Base-by-base conservation (phyloP, 2,113 vertebrate species). In the Mirounga angustirostris region DNA sequence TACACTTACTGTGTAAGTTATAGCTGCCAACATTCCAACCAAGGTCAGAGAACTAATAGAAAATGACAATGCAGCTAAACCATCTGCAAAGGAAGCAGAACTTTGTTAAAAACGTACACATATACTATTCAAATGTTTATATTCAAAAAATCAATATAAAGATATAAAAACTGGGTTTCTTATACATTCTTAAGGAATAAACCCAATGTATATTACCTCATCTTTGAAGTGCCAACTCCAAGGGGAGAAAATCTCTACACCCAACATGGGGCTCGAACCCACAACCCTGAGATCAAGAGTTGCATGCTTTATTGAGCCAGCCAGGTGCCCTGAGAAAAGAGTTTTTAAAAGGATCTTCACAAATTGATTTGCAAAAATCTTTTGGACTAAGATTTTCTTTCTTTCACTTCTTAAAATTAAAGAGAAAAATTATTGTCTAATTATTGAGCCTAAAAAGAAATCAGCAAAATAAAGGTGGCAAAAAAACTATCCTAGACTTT, bases 1-100 rank as follows among this genome's bases (percentile, higher is more conserved):
- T 73, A 84, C 9, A 99, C 99, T 99, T 99, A 99, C 99, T 84
- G 99, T 99, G 98, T 99, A 99, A 93, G 99, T 99, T 99, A 99
- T 99, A 96, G 99, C 99, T 98, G 99, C 99, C 99, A 99, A 97
- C 99, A 99, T 99, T 98, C 99, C 99, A 98, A 99, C 99, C 99
- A 99, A 99, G 97, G 99, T 99, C 99, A 99, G 98, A 89, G 99
- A 99, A 98, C 99, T 99, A 99, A 99, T 99, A 98, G 99, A 99
- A 99, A 99, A 99, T 14, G 99, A 99, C 97, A 99, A 98, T 26
- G 99, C 99, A 91, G 99, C 99, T 98, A 99, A 99, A 82, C 99
- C 99, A 99, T 99, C 99, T 99, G 99, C 22, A 98, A 97, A 95
- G 16, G 46, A 95, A 80, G 16, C 89, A 71, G 97, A 84, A 13